phyloP scores from a whole-genome alignment of 2,113 vertebrate species.

The Capreolus pygargus region DNA sequence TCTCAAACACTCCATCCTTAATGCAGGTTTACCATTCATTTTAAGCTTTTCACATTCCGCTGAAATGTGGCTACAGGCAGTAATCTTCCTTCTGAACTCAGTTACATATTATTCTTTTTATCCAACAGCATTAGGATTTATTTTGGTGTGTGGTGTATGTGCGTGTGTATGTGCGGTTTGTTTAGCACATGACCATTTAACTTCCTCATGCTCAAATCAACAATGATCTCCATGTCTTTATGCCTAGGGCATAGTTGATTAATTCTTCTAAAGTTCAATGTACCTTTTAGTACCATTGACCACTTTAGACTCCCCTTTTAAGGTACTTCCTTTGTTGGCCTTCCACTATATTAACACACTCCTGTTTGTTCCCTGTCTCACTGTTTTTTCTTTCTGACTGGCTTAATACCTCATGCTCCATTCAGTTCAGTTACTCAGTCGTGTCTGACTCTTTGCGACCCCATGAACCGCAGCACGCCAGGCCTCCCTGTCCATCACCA shows the following conservation, averaged over 20 bases:
- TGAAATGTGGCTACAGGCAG: neutral
- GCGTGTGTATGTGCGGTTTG: neutral
- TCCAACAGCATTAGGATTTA: neutral
- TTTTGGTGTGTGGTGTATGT: neutral
- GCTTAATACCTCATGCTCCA: neutral
- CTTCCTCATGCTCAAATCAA: neutral
- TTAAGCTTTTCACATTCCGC: neutral
- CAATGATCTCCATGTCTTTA: neutral
- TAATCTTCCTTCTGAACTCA: neutral
- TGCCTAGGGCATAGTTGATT: neutral
- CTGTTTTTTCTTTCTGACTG: neutral
- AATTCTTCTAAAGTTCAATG: neutral
- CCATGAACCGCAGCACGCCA: neutral
- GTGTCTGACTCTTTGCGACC: neutral
- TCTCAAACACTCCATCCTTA: neutral
- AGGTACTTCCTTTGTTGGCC: neutral
- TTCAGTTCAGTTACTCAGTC: neutral
- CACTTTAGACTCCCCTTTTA: neutral
- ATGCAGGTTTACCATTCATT: neutral
- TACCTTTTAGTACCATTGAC: neutral
- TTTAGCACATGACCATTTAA: neutral
- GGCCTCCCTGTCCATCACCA: neutral
- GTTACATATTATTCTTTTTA: neutral
- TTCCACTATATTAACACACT: neutral
- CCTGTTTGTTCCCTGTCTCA: neutral